Conservation (phyloP, 2,797 vertebrate species). For the Adelosebastes latens region DNA sequence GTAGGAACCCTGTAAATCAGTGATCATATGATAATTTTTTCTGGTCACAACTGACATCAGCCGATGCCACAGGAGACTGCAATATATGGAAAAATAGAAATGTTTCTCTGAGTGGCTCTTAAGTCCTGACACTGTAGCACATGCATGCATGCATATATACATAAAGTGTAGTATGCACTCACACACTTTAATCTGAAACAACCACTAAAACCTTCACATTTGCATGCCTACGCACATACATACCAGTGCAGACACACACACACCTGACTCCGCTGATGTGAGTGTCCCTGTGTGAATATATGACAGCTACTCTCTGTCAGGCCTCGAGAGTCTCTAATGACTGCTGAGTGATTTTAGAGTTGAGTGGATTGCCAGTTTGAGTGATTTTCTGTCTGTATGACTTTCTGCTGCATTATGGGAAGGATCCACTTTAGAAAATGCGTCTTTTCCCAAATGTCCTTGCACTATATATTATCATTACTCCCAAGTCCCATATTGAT, state of each 20-base stretch:
- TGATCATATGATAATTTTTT: neutral
- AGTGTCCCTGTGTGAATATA: constrained; percentile 56
- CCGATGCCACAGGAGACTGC: neutral
- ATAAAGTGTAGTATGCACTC: neutral
- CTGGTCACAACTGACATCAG: neutral
- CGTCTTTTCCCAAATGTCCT: constrained; percentile 30
- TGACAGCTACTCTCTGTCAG: constrained; percentile 67
- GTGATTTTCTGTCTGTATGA: constrained; percentile 64
- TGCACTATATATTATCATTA: constrained; percentile 25
- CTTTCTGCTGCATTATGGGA: constrained; percentile 39
- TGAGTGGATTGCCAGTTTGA: constrained; percentile 72
- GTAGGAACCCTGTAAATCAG: too few species aligned
- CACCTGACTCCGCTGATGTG: constrained; percentile 31
- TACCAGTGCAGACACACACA: neutral
- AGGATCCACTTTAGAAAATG: constrained; percentile 60
- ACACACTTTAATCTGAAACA: neutral
- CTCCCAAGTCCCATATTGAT: neutral
- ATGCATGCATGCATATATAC: neutral
- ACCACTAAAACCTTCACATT: constrained; percentile 27
- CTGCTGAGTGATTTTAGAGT: constrained; percentile 71
- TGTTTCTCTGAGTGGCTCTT: constrained; percentile 21
- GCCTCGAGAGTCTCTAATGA: constrained; percentile 68
- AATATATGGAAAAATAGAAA: constrained; percentile 15
- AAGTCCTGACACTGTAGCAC: constrained; percentile 4
- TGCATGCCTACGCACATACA: constrained; percentile 17